Evolutionary conservation across 2,113 vertebrate genomes (phyloP).

Genomic region (Macquaria australasica): DNA sequence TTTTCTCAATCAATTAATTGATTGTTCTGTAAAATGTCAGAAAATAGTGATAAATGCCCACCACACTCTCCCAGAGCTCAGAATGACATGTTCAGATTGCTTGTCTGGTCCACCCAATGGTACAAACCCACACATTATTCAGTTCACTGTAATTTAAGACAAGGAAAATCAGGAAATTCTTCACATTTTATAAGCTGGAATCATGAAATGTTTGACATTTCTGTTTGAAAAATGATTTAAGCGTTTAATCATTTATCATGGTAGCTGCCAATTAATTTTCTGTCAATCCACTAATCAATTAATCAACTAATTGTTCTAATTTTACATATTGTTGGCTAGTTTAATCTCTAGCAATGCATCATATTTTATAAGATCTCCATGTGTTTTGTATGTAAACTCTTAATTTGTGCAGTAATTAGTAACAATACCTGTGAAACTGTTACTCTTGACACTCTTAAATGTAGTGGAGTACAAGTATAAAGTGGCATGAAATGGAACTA

Average conservation of each 20-base stretch:
- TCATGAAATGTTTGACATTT: not conserved
- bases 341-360: too few relatives aligned
- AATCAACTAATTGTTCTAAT: too few relatives aligned
- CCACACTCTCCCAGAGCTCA: not conserved
- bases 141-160: not conserved
- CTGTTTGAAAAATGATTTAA: not conserved
- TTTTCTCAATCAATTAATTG: not conserved
- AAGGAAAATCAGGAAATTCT: not conserved
- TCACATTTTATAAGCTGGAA: not conserved
- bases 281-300: not conserved
- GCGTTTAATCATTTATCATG: not conserved
- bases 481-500: not conserved
- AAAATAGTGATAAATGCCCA: not conserved
- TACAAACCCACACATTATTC: not conserved
- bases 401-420: not conserved
- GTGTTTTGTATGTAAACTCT: too few relatives aligned
- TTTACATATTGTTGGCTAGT: not conserved
- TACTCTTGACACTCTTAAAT: too few relatives aligned
- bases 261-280: not conserved
- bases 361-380: not conserved
- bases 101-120: not conserved
- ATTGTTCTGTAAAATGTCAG: not conserved
- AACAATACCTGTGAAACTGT: not conserved
- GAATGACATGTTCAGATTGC: not conserved
- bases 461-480: not conserved